A percentile compares a stretch with the other conserved stretches of the same genome.
phyloP scores from a whole-genome alignment of 1,140 invertebrate genomes.

The Grapholita molesta region DNA sequence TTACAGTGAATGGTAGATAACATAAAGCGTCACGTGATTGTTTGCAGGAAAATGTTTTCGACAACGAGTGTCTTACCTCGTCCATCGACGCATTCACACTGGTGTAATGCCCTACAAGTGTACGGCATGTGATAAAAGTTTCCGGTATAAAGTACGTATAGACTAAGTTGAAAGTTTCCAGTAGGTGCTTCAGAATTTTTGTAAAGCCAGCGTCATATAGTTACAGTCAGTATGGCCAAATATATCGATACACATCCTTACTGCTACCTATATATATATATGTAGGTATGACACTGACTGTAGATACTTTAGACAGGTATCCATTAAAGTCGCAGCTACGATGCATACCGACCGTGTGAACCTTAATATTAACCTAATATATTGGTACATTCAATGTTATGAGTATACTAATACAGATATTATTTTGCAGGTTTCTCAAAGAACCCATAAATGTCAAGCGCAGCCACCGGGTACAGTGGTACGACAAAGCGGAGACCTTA shows the following conservation, averaged over 20 bases:
- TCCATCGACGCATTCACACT: constrained; percentile 91
- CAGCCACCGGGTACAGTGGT: constrained; percentile 79
- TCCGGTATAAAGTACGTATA: constrained; percentile 86
- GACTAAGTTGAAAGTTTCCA: not conserved
- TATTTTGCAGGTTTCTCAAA: constrained; percentile 83
- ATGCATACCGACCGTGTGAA: too few relatives aligned
- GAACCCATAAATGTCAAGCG: constrained; percentile 87
- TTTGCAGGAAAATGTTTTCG: constrained; percentile 90
- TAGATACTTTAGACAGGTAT: too few relatives aligned
- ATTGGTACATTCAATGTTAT: too few relatives aligned
- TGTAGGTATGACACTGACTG: too few relatives aligned
- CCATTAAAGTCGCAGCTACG: too few relatives aligned
- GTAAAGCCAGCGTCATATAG: too few relatives aligned
- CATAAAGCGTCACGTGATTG: constrained; percentile 26
- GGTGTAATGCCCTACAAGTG: constrained; percentile 91
- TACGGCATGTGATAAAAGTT: constrained; percentile 88
- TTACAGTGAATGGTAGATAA: not conserved
- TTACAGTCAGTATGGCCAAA: too few relatives aligned
- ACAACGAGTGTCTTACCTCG: constrained; percentile 91
- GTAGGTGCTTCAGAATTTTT: too few relatives aligned
- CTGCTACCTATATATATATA: too few relatives aligned
- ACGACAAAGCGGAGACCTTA: constrained; percentile 71
- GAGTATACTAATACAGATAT: not conserved
- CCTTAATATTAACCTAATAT: too few relatives aligned
- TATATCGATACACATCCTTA: too few relatives aligned